Conservation (phyloP, 2,888 invertebrate genomes). For the Drosophila mettleri region DNA sequence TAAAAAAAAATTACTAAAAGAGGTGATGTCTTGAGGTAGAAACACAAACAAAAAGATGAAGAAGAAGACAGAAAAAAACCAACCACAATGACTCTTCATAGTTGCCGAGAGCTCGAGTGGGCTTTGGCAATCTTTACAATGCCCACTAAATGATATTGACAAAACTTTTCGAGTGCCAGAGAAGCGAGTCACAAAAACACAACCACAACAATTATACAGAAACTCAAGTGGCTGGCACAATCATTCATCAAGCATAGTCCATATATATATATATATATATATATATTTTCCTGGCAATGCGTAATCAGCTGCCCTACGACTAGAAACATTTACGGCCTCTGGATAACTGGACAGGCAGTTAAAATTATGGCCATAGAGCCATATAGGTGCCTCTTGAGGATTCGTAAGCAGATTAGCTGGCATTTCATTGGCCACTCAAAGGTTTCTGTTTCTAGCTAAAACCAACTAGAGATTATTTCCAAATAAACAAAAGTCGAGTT, state of each 20-base stretch:
- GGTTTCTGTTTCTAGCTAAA: slow-evolving; percentile 15
- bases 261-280: slow-evolving; percentile 41
- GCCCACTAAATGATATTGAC: slow-evolving; percentile 81
- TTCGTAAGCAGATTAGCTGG: slow-evolving; percentile 46
- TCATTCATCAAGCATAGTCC: slow-evolving; percentile 70
- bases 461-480: slow-evolving; percentile 27
- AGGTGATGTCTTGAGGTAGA: slow-evolving; percentile 20
- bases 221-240: slow-evolving; percentile 72
- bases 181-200: slow-evolving; percentile 28
- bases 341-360: slow-evolving; percentile 26
- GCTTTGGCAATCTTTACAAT: slow-evolving; percentile 78
- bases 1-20: slow-evolving; percentile 9
- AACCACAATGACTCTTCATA: slow-evolving; percentile 72
- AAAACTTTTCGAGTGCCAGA: slow-evolving; percentile 71
- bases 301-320: slow-evolving; percentile 55
- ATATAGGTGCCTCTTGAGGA: slow-evolving; percentile 24
- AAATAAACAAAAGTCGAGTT: slow-evolving; percentile 13
- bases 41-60: slow-evolving; percentile 23
- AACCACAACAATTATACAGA: slow-evolving; percentile 55
- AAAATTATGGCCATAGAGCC: slow-evolving; percentile 51
- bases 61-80: no score
- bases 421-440: slow-evolving; percentile 24
- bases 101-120: slow-evolving; percentile 63
- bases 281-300: slow-evolving; percentile 61
- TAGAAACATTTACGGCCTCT: slow-evolving; percentile 38